A percentile compares a stretch with the other conserved stretches of the same genome.
Conservation (phyloP, 2,888 invertebrate genomes). For the Limenitis camilla region DNA sequence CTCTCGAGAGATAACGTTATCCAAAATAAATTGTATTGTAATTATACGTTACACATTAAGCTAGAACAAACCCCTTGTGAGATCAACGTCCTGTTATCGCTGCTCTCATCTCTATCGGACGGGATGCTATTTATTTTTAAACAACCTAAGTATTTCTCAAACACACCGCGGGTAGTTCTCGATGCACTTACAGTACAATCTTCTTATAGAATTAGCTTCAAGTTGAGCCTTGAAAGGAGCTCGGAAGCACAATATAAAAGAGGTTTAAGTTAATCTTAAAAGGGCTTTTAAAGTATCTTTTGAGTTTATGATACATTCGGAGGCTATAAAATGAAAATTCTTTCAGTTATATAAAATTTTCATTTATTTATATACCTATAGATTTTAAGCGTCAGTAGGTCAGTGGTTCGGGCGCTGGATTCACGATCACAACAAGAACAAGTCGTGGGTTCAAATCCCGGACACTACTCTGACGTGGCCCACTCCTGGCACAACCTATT, state of each 20-base stretch:
- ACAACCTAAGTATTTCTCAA: slow-evolving; percentile 4
- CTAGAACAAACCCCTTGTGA: slow-evolving; percentile 19
- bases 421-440: too few species aligned
- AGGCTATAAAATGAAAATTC: too few species aligned
- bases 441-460: too few species aligned
- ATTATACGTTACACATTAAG: background rate
- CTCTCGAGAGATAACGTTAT: too few species aligned
- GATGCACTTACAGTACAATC: slow-evolving; percentile 14
- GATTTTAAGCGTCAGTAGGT: too few species aligned
- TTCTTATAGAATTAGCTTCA: slow-evolving; percentile 13
- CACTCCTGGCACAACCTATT: too few species aligned
- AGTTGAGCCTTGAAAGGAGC: slow-evolving; percentile 6
- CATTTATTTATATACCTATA: too few species aligned
- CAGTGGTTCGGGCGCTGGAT: too few species aligned
- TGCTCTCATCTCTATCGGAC: slow-evolving; percentile 11
- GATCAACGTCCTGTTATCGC: slow-evolving; percentile 20
- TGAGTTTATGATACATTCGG: background rate
- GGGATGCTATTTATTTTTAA: slow-evolving; percentile 14
- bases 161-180: slow-evolving; percentile 4
- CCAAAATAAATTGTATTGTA: background rate
- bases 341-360: too few species aligned
- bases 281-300: background rate
- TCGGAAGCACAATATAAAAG: slow-evolving; percentile 4
- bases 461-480: too few species aligned
- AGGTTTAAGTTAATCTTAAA: slow-evolving; percentile 4